These are phyloP conservation scores for Drosophila meridiana DNA, from an alignment of 2,888 invertebrate species.

Conservation along the genomic window DNA sequence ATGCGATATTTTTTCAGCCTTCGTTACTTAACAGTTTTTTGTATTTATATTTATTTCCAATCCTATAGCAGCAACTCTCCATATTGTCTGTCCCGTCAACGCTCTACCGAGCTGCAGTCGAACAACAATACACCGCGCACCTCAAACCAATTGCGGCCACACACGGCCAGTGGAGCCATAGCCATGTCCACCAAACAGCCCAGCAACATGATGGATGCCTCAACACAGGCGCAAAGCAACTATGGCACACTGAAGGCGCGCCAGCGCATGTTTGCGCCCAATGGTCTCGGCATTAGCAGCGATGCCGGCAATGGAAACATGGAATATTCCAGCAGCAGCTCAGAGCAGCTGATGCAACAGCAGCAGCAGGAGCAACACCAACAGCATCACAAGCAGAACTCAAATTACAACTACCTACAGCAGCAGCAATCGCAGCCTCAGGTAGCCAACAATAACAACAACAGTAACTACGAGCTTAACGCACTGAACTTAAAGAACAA, in stretches of 20 bases:
- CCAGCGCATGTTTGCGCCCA: slow-evolving; percentile 84
- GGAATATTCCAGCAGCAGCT: slow-evolving; percentile 86
- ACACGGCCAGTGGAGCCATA: slow-evolving; percentile 58
- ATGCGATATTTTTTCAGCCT: background rate
- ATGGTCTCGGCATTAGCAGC: slow-evolving; percentile 59
- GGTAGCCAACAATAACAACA: slow-evolving; percentile 46
- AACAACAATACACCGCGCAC: slow-evolving; percentile 39
- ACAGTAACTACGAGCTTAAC: slow-evolving; percentile 47
- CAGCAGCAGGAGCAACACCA: slow-evolving; percentile 38
- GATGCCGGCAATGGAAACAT: slow-evolving; percentile 23
- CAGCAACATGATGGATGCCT: slow-evolving; percentile 60
- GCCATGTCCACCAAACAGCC: slow-evolving; percentile 33
- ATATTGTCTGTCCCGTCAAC: slow-evolving; percentile 87
- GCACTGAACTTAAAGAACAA: slow-evolving; percentile 54
- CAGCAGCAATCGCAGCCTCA: slow-evolving; percentile 51
- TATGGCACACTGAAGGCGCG: slow-evolving; percentile 69
- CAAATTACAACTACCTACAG: slow-evolving; percentile 54
- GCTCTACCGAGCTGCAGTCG: slow-evolving; percentile 83
- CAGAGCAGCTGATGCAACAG: slow-evolving; percentile 86
- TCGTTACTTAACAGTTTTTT: background rate
- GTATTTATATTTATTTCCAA: background rate
- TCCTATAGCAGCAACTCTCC: slow-evolving; percentile 63
- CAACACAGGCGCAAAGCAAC: slow-evolving; percentile 63
- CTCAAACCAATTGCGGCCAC: slow-evolving; percentile 51
- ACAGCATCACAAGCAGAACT: slow-evolving; percentile 42